Conservation (phyloP, 2,797 vertebrate genomes). For the Pelochelys cantorii region DNA sequence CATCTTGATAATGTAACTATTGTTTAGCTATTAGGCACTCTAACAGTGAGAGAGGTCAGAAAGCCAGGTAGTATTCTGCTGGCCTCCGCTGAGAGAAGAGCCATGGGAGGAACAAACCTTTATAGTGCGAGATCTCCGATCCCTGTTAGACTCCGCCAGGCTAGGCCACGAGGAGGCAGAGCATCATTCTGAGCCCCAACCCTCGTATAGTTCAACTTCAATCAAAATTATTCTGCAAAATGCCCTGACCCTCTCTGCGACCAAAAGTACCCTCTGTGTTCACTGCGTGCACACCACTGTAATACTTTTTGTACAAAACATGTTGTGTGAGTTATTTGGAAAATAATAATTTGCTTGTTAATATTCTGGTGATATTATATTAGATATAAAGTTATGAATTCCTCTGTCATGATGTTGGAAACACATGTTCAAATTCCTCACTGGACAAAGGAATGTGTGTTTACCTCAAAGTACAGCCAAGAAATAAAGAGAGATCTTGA, state of each 20-base stretch:
- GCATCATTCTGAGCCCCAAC: neutral
- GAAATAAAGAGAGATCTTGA: neutral
- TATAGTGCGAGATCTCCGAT: neutral
- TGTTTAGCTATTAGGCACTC: neutral
- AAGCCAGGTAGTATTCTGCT: neutral
- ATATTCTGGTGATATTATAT: neutral
- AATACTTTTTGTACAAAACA: neutral
- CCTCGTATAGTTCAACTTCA: neutral
- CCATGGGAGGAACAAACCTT: neutral
- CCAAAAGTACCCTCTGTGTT: neutral
- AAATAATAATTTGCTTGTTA: neutral
- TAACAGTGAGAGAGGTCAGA: neutral
- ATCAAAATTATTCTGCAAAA: neutral
- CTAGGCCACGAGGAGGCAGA: rapidly evolving
- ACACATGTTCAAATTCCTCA: neutral
- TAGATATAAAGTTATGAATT: neutral
- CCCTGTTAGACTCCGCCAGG: neutral
- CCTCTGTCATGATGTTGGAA: neutral
- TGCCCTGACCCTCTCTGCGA: neutral
- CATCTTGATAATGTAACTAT: neutral
- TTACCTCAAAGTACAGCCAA: neutral
- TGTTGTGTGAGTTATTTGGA: neutral
- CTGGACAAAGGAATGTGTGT: too few relatives aligned
- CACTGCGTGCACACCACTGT: neutral
- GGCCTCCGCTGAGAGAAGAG: neutral